Evolutionary conservation across 2,888 invertebrate genomes (phyloP), one percentile per base, ranked within the genome.

Genomic region (Scelioninae gen. 1): DNA sequence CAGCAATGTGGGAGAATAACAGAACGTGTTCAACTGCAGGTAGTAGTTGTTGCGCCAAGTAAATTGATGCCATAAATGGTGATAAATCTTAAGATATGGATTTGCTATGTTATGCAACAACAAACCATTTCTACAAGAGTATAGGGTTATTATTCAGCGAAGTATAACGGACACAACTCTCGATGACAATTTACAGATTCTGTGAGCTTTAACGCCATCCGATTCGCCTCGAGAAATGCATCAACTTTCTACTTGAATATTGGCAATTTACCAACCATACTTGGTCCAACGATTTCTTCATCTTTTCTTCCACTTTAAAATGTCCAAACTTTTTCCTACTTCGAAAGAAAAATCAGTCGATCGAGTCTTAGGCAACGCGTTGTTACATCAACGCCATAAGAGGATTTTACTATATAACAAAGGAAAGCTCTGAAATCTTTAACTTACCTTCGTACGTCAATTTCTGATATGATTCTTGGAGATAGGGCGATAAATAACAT

Each of bases 1-100:
- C 13, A 45, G 71, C 56, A 66, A 75, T 68, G 80, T 74, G 80
- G 43, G 68, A 79, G 71, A 66, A 80, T 80, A 83, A 77, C 80
- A 79, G 72, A 63, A 80, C 76, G 40, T 69, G 32, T 38, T 65
- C 43, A 29, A n/a, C 56, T 47, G 4, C 29, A 31, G 32, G 51
- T 31, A 51, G 65, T 68, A 47, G 66, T 69, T 55, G 72, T 56
- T 51, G 68, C 65, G 40, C 32, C 74, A 53, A 71, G 76, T 83
- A 80, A 83, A 83, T 83, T 83, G 83, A 74, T 68, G 62, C 83
- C 83, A 74, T 80, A 83, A 80, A 83, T 56, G 83, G 83, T 62
- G 63, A 80, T 83, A 83, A 83, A 83, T 83, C 80, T 76, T 80
- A 56, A 80, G 76, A 72, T 83, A 83, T 83, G 72, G 79, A 80